These are phyloP conservation scores for Pteronura brasiliensis DNA, from an alignment of 2,113 vertebrate species.

Conservation along the genomic window DNA sequence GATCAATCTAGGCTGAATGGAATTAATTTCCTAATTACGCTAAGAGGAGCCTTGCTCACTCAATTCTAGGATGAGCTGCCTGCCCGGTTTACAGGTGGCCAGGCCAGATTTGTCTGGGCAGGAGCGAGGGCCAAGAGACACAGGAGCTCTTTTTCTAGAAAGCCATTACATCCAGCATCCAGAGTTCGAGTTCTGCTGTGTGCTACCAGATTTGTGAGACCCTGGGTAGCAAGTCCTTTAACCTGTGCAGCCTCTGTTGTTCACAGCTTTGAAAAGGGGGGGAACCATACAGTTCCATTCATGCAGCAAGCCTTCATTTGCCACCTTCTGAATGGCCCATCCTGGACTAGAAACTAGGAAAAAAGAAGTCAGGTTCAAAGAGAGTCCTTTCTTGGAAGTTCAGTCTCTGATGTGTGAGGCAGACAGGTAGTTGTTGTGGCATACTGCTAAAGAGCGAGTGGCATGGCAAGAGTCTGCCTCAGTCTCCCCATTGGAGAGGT, in stretches of 20 bases:
- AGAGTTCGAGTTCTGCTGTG: neutral
- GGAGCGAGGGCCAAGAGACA: neutral
- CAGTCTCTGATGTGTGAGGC: too few relatives aligned
- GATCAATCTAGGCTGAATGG: neutral
- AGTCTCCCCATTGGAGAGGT: neutral
- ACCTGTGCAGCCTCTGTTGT: neutral
- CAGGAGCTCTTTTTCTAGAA: neutral
- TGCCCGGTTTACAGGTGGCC: neutral
- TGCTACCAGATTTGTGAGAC: neutral
- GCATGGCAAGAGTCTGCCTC: neutral
- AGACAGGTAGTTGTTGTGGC: neutral
- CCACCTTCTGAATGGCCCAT: neutral
- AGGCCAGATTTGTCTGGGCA: neutral
- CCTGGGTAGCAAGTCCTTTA: neutral
- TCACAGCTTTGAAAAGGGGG: neutral
- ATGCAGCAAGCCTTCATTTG: neutral
- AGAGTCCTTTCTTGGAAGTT: neutral
- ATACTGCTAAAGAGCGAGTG: neutral
- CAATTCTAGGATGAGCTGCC: neutral
- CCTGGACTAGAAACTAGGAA: neutral
- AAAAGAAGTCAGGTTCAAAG: neutral
- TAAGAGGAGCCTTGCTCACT: neutral
- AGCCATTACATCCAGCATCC: neutral
- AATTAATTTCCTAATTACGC: conserved; percentile 40
- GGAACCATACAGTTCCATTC: neutral